phyloP scores from a whole-genome alignment of 2,113 vertebrate species.

The Colaptes auratus region DNA sequence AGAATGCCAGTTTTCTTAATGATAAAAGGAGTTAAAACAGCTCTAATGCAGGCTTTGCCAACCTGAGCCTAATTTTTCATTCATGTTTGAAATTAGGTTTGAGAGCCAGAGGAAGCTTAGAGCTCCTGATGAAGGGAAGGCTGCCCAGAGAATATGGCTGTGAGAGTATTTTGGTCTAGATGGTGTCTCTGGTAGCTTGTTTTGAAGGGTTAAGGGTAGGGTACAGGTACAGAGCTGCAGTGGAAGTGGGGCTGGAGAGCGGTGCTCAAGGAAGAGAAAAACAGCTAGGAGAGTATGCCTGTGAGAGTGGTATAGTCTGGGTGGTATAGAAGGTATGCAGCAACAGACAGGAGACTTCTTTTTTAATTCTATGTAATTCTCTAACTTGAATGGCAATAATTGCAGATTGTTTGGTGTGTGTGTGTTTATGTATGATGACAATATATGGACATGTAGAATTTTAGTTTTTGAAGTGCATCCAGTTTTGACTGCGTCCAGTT shows the following conservation, averaged over 20 bases:
- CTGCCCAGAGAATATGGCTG: neutral
- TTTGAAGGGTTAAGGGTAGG: neutral
- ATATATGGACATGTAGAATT: neutral
- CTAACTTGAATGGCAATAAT: neutral
- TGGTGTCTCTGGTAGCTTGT: too few relatives aligned
- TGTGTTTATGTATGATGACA: neutral
- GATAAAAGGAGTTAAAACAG: neutral
- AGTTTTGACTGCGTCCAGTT: too few relatives aligned
- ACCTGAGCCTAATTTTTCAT: neutral
- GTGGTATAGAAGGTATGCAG: neutral
- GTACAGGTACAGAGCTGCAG: neutral
- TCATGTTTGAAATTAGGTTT: neutral
- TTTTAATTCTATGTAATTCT: neutral
- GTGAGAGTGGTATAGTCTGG: neutral
- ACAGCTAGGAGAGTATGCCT: neutral
- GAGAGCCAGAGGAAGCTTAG: neutral
- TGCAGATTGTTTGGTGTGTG: neutral
- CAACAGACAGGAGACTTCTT: neutral
- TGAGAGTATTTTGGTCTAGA: neutral
- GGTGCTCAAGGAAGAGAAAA: neutral
- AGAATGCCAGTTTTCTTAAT: neutral
- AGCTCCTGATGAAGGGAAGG: neutral
- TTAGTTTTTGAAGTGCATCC: neutral
- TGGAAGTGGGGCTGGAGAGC: neutral
- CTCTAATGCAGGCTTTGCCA: neutral